phyloP scores from a whole-genome alignment of 2,113 vertebrate species.

The Archilochus colubris region DNA sequence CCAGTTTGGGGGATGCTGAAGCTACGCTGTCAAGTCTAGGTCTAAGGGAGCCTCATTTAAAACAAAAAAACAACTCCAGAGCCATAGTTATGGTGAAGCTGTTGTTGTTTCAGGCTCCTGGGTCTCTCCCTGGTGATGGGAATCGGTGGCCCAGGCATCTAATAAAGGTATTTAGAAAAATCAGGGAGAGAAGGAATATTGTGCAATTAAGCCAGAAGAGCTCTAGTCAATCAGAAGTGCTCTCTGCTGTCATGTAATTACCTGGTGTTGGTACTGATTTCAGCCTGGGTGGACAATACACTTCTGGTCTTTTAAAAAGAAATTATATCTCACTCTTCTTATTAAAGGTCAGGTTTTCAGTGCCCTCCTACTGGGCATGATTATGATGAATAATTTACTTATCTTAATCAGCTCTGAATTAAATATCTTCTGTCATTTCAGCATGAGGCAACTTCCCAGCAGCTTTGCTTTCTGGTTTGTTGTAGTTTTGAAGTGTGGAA shows the following conservation, averaged over 20 bases:
- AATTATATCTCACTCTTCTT: background rate
- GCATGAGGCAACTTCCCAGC: constrained; percentile 28
- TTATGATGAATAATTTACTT: constrained; percentile 51
- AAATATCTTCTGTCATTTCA: constrained; percentile 52
- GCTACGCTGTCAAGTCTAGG: background rate
- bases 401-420: constrained; percentile 58
- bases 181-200: background rate
- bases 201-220: constrained; percentile 8
- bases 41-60: background rate
- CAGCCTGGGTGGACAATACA: background rate
- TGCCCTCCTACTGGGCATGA: constrained; percentile 20
- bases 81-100: background rate
- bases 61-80: background rate
- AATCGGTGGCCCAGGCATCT: background rate
- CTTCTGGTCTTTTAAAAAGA: background rate
- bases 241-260: background rate
- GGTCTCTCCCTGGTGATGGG: background rate
- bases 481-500: constrained; percentile 56
- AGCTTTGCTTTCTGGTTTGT: constrained; percentile 47
- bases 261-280: background rate
- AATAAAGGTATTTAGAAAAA: constrained; percentile 6
- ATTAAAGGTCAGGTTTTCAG: constrained; percentile 54
- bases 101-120: background rate
- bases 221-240: background rate
- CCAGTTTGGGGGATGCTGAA: background rate